phyloP scores from a whole-genome alignment of 2,888 invertebrate species.

The Nemurella pictetii region DNA sequence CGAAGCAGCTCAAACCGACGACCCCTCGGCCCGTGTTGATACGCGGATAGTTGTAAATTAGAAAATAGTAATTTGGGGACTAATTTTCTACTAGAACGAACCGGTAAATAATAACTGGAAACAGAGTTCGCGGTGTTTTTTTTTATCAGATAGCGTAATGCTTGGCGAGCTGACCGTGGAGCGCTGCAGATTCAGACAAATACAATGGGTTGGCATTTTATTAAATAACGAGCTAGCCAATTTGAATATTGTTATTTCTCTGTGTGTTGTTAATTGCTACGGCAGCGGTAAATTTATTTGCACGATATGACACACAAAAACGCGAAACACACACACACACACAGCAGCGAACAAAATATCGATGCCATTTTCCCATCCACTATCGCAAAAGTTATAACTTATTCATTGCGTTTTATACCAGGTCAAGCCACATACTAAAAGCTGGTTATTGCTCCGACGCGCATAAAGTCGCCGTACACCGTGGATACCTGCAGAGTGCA shows the following conservation, averaged over 20 bases:
- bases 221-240: background rate
- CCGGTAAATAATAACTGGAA: background rate
- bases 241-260: background rate
- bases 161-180: background rate
- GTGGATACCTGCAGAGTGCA: background rate
- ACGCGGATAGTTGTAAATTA: background rate
- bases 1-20: background rate
- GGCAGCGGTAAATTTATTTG: background rate
- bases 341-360: background rate
- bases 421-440: background rate
- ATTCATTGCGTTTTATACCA: background rate
- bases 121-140: background rate
- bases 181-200: background rate
- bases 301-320: background rate
- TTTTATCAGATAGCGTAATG: background rate
- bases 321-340: background rate
- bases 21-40: background rate
- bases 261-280: slow-evolving; percentile 13
- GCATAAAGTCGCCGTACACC: background rate
- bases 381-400: background rate
- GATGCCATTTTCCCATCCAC: background rate
- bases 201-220: background rate
- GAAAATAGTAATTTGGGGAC: background rate
- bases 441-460: background rate
- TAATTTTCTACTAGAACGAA: background rate